Evolutionary conservation across 1,140 invertebrate genomes (phyloP).

Genomic region (Hirudo medicinalis): DNA sequence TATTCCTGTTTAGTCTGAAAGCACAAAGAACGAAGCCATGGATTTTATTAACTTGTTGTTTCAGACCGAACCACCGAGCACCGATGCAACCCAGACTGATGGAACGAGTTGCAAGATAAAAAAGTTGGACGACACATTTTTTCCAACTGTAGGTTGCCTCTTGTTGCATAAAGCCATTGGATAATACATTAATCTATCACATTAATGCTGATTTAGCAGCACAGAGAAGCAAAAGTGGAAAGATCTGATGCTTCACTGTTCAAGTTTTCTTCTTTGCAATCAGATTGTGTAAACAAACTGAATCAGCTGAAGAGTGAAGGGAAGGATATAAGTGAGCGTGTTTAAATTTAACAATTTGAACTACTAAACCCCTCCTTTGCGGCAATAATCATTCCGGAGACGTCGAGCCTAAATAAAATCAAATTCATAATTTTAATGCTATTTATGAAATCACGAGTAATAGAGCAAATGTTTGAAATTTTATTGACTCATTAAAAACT

Average conservation of each 20-base stretch:
- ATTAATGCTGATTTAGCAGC: not conserved
- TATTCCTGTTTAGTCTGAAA: not conserved
- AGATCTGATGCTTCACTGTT: not conserved
- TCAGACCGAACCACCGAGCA: not conserved
- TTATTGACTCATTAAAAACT: not conserved
- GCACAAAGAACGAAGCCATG: not conserved
- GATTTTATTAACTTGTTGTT: not conserved
- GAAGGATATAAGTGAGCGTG: not conserved
- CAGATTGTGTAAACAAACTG: not conserved
- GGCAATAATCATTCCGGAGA: not conserved
- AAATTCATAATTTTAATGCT: not conserved
- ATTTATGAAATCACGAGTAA: not conserved
- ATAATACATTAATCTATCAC: not conserved
- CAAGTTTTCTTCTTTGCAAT: slow-evolving; percentile 6
- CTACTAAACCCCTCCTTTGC: not conserved
- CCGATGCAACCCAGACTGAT: not conserved
- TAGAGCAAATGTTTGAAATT: not conserved
- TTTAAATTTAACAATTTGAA: not conserved
- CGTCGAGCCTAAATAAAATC: not conserved
- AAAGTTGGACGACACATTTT: slow-evolving; percentile 4
- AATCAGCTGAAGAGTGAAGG: slow-evolving; percentile 11
- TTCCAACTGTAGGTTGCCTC: not conserved
- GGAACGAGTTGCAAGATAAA: slow-evolving; percentile 2
- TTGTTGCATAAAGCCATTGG: not conserved
- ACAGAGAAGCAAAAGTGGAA: slow-evolving; percentile 1